Evolutionary conservation across 2,797 vertebrate species (phyloP), one percentile per base, ranked within the genome.

Genomic region (Trichosurus vulpecula): DNA sequence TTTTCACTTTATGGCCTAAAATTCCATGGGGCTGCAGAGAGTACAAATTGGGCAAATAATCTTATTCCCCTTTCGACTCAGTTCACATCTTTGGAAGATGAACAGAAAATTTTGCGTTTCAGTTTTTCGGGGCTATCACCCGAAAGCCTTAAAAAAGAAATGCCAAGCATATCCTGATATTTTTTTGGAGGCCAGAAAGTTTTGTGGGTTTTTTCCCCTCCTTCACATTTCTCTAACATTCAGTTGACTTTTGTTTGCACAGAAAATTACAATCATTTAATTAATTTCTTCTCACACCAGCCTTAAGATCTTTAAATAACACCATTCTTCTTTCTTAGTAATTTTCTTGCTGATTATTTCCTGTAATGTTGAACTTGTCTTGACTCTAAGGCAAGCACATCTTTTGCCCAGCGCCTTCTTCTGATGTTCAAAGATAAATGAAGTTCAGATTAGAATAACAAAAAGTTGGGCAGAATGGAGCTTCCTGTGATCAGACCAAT

Each of bases 221-320:
- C 94, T 92, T 66, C 54, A 91, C 89, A 27, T 94, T 74, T 94
- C 91, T 87, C 54, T 31, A 61, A 93, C 90, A 14, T 57, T 89
- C 92, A 6, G 87, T 93, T 51, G 41, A 57, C 94, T 90, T n/a
- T 94, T 95, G 66, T 97, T 95, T 95, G 97, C 94, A 91, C 92
- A 96, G 97, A 95, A 94, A 96, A 97, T 96, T 58, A 74, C 96
- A 93, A 96, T 97, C 96, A 94, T 97, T 97, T 98, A 96, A 97
- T 98, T 97, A 97, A 96, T 92, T 97, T 97, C 95, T 94, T 52
- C 95, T 97, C 97, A 93, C 74, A 90, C 92, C 91, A 90, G 97
- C 96, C 92, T 0, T 0, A 41, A 92, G 94, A 93, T 54, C 57
- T 95, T 95, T 91, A 52, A 96, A 95, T 97, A 95, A 96, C 96